These are phyloP conservation scores for Sphenopsis melanotis DNA, from an alignment of 2,797 vertebrate genomes.

Conservation along the genomic window DNA sequence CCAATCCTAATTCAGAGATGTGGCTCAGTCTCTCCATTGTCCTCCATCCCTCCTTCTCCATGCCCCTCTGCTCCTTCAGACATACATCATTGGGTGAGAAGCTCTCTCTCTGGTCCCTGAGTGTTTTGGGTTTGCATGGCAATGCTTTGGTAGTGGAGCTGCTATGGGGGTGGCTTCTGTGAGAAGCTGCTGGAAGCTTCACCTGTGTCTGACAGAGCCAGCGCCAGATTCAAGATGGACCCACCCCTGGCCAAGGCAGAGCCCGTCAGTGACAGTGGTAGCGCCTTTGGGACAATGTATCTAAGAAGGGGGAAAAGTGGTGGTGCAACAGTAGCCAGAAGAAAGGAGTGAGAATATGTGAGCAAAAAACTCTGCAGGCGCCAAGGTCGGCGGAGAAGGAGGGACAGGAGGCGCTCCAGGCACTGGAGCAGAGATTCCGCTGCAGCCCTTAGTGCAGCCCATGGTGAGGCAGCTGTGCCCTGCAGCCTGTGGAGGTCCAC, in stretches of 20 bases:
- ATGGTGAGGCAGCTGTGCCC: not conserved
- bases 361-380: not conserved
- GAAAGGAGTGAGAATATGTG: not conserved
- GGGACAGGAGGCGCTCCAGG: not conserved
- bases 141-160: not conserved
- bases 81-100: not conserved
- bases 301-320: rapidly evolving
- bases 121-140: not conserved
- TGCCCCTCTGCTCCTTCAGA: not conserved
- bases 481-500: not conserved
- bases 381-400: not conserved
- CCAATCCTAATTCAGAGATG: not conserved
- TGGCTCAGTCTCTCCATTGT: not conserved
- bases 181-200: not conserved
- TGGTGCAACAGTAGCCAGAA: not conserved
- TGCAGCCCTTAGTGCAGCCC: not conserved
- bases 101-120: not conserved
- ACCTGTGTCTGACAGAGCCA: rapidly evolving
- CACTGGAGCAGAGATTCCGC: not conserved
- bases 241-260: not conserved
- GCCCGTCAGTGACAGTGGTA: not conserved
- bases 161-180: not conserved
- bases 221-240: not conserved
- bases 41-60: not conserved
- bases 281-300: not conserved